Percentiles rank a stretch among this genome's conserved stretches.
These are phyloP conservation scores for Porites evermanni DNA, from an alignment of 92 coral and sea anemone genomes.

Conservation along the genomic window DNA sequence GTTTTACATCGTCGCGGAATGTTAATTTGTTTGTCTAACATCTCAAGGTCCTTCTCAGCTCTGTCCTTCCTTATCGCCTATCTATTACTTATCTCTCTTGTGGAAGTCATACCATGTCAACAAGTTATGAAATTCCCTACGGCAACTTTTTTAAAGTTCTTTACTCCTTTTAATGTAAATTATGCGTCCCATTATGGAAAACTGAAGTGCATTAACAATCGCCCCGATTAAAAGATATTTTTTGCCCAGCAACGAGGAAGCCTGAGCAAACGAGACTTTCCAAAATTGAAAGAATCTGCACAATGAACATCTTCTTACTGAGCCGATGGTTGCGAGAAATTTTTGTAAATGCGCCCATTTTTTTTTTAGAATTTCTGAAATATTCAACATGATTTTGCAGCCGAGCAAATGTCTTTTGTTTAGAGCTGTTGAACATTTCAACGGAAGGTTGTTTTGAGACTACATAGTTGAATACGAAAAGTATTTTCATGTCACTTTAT, in stretches of 20 bases:
- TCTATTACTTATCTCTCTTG: constrained; percentile 28
- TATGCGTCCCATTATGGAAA: constrained; percentile 18
- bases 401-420: neutral
- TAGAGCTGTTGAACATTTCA: neutral
- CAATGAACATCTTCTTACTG: too few species aligned
- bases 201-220: constrained; percentile 39
- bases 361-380: neutral
- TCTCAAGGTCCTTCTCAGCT: constrained; percentile 4
- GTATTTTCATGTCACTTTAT: constrained; percentile 30
- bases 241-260: constrained; percentile 48
- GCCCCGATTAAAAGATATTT: neutral
- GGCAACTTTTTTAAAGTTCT: constrained; percentile 15
- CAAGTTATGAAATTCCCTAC: constrained; percentile 22
- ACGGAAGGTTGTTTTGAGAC: constrained; percentile 17
- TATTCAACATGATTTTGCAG: neutral
- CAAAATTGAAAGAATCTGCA: neutral
- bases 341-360: neutral
- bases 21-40: constrained; percentile 20
- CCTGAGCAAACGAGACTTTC: neutral
- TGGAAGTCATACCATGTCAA: constrained; percentile 16
- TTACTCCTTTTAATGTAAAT: constrained; percentile 10
- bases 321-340: too few species aligned
- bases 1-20: constrained; percentile 23
- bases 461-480: constrained; percentile 14
- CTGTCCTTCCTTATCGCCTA: constrained; percentile 10